Evolutionary conservation across 2,113 vertebrate genomes (phyloP).

Genomic region (Rhizomys pruinosus): DNA sequence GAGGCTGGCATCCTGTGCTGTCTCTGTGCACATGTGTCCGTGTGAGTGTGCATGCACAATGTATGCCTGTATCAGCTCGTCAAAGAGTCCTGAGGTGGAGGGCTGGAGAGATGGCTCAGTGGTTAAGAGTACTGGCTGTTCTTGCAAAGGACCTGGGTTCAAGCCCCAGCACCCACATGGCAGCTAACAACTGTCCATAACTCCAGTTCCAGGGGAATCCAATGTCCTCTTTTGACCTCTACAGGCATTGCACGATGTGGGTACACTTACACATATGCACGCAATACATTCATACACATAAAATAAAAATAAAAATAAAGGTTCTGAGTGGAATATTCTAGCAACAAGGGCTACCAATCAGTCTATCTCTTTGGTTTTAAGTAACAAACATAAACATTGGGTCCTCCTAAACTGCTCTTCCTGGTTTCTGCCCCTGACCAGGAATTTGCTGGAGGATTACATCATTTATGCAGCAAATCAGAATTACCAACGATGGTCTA

Average conservation of each 20-base stretch:
- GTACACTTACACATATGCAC: too few relatives aligned
- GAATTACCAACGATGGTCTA: not conserved
- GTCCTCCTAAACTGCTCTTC: not conserved
- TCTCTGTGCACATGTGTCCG: not conserved
- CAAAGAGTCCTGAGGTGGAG: not conserved
- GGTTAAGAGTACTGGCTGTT: too few relatives aligned
- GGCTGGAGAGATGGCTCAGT: too few relatives aligned
- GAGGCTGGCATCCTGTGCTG: fast-evolving
- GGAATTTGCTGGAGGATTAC: not conserved
- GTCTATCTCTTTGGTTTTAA: not conserved
- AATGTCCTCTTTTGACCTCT: too few relatives aligned
- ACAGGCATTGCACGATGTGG: too few relatives aligned
- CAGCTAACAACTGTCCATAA: too few relatives aligned
- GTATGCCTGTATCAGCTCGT: not conserved
- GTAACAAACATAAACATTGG: not conserved
- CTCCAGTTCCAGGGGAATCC: too few relatives aligned
- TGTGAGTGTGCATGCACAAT: not conserved
- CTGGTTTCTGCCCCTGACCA: not conserved
- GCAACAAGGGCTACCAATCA: too few relatives aligned
- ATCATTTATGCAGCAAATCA: not conserved
- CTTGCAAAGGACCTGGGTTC: too few relatives aligned
- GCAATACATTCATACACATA: too few relatives aligned
- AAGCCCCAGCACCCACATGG: too few relatives aligned
- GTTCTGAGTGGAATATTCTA: not conserved
- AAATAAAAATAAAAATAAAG: too few relatives aligned